These are phyloP conservation scores for Melipona beecheii DNA, from an alignment of 2,888 invertebrate genomes.

Conservation along the genomic window DNA sequence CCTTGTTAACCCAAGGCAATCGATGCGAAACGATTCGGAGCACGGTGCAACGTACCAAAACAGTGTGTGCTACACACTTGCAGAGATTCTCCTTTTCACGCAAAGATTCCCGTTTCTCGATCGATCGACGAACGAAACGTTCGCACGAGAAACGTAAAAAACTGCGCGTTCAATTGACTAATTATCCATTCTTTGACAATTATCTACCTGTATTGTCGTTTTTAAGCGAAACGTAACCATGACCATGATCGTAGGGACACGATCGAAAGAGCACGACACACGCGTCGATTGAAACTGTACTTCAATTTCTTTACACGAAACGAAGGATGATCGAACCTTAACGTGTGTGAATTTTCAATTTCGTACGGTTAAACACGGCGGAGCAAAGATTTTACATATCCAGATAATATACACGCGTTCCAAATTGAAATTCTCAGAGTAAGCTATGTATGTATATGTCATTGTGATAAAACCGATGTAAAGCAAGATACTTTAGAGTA, in stretches of 20 bases:
- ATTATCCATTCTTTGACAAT: too few species aligned
- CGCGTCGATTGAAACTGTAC: neutral
- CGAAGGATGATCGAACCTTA: neutral
- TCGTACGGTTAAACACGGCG: too few species aligned
- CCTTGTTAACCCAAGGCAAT: constrained; percentile 10
- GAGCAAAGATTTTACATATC: constrained; percentile 1
- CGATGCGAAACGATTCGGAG: constrained; percentile 15
- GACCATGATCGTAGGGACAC: too few species aligned
- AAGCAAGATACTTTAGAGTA: neutral
- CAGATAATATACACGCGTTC: neutral
- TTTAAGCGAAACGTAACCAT: too few species aligned
- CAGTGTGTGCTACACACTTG: neutral
- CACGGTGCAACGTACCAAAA: neutral
- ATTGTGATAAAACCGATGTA: neutral
- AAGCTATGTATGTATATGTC: neutral
- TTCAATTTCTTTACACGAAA: neutral
- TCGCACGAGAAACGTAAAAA: neutral
- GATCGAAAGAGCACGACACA: too few species aligned
- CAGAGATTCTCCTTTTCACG: neutral
- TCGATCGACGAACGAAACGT: neutral
- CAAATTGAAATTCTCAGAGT: neutral
- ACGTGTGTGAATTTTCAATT: neutral
- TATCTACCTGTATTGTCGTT: too few species aligned
- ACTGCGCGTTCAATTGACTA: too few species aligned
- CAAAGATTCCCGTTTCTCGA: neutral